phyloP scores from a whole-genome alignment of 2,888 invertebrate species.

The Plebejus argus region DNA sequence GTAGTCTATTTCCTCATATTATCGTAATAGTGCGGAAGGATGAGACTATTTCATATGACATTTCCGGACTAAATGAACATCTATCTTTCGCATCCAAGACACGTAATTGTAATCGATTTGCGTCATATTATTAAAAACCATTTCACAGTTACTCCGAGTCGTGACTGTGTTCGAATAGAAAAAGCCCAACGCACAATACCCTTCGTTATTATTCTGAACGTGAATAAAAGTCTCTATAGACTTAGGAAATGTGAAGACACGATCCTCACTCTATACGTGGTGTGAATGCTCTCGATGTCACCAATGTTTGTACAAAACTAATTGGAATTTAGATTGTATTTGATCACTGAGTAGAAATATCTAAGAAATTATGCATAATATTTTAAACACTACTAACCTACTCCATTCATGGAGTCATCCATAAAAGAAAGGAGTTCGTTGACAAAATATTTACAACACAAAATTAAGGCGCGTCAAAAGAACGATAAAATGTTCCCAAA shows the following conservation, averaged over 20 bases:
- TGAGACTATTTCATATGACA: not conserved
- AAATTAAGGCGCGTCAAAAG: not conserved
- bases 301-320: not conserved
- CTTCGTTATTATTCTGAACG: conserved; percentile 23
- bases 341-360: too few relatives aligned
- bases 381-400: too few relatives aligned
- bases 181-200: conserved; percentile 27
- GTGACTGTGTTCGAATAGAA: conserved; percentile 18
- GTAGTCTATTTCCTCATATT: not conserved
- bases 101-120: conserved; percentile 11
- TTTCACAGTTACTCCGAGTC: conserved; percentile 28
- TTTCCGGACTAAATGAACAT: not conserved
- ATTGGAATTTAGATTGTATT: too few relatives aligned
- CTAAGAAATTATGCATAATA: too few relatives aligned
- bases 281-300: not conserved
- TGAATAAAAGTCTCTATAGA: conserved; percentile 1
- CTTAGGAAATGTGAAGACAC: conserved; percentile 12
- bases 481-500: not conserved
- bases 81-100: not conserved
- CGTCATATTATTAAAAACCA: conserved; percentile 26
- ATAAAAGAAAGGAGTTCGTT: too few relatives aligned
- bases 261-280: not conserved
- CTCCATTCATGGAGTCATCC: too few relatives aligned
- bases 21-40: not conserved
- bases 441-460: not conserved